phyloP scores from a whole-genome alignment of 2,888 invertebrate species.

The Endomychus coccineus region DNA sequence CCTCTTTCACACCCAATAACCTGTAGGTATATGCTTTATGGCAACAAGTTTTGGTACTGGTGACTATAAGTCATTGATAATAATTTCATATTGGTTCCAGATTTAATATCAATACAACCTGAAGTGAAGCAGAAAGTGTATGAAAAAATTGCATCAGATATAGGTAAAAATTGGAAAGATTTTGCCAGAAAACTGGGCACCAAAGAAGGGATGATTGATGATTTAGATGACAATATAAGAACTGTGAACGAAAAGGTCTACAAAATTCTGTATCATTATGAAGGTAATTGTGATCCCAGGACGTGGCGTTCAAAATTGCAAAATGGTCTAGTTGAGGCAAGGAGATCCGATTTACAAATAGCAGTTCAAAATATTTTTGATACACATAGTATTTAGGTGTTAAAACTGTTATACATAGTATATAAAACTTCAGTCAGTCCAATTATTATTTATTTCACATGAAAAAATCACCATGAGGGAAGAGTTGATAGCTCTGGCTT shows the following conservation, averaged over 20 bases:
- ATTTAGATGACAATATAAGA: constrained; percentile 22
- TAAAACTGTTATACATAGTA: not conserved
- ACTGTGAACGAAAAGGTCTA: constrained; percentile 23
- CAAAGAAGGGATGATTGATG: constrained; percentile 33
- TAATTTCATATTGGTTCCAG: no score
- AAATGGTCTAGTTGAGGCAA: constrained; percentile 27
- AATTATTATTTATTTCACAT: no score
- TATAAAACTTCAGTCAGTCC: no score
- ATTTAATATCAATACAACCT: no score
- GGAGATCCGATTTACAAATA: constrained; percentile 30
- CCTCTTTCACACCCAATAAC: no score
- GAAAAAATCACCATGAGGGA: no score
- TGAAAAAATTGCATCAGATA: constrained; percentile 23
- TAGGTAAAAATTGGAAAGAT: constrained; percentile 35
- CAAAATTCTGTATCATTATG: constrained; percentile 26
- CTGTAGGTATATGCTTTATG: no score
- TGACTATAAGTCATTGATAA: no score
- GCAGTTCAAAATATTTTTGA: constrained; percentile 23
- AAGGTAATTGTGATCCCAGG: constrained; percentile 22
- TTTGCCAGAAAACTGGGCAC: constrained; percentile 32
- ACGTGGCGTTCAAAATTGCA: constrained; percentile 25
- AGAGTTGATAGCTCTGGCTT: no score
- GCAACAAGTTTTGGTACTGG: no score
- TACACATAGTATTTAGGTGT: not conserved
- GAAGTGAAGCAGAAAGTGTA: no score